phyloP scores from a whole-genome alignment of 2,797 vertebrate species.

The Graptemys geographica region DNA sequence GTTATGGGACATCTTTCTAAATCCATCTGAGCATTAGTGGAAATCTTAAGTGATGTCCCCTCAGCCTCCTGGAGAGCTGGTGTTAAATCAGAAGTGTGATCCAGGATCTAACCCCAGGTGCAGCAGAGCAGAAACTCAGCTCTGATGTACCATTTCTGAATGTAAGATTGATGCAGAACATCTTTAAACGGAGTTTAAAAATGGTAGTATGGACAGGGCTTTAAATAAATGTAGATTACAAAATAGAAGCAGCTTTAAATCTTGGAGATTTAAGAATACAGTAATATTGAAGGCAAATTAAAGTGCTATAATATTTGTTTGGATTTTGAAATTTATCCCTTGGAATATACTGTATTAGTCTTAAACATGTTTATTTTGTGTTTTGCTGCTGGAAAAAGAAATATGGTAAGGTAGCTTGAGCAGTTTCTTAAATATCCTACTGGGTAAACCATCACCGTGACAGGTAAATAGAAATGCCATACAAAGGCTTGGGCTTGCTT shows the following conservation, averaged over 20 bases:
- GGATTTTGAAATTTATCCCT: conserved; percentile 30
- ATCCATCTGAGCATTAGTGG: not conserved
- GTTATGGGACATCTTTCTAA: not conserved
- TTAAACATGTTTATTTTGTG: conserved; percentile 73
- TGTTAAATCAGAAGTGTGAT: not conserved
- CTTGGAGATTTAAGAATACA: conserved; percentile 41
- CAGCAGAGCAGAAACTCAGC: not conserved
- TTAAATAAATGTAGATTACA: not conserved
- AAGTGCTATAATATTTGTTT: conserved; percentile 45
- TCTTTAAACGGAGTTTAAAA: not conserved
- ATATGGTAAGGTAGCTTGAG: conserved; percentile 62
- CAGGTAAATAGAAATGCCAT: conserved; percentile 68
- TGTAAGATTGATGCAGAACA: not conserved
- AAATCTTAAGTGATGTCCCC: not conserved
- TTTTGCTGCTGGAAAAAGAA: conserved; percentile 48
- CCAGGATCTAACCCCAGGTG: too few relatives aligned
- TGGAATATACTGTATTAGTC: conserved; percentile 67
- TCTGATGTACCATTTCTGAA: not conserved
- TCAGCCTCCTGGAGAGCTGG: not conserved
- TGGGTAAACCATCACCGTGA: conserved; percentile 69
- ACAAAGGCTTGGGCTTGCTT: conserved; percentile 55
- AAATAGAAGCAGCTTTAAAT: not conserved
- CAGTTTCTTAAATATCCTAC: conserved; percentile 62
- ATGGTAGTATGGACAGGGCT: not conserved
- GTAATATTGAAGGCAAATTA: not conserved